A percentile compares a stretch with the other conserved stretches of the same genome.
These are phyloP conservation scores for Aphis gossypii DNA, from an alignment of 1,140 invertebrate genomes.

Conservation along the genomic window DNA sequence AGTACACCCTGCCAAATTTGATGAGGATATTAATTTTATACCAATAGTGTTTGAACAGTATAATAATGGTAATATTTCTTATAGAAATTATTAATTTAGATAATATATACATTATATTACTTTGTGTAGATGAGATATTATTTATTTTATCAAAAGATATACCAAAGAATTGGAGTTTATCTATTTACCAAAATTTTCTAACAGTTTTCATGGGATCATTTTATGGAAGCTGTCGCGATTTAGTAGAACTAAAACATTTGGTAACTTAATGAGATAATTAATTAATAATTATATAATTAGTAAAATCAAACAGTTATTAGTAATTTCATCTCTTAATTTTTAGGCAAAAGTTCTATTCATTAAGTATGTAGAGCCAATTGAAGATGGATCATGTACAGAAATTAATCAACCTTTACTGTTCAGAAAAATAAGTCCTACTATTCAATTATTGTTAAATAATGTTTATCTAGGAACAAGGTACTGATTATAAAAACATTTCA, in stretches of 20 bases:
- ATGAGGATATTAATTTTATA: slow-evolving; percentile 64
- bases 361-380: slow-evolving; percentile 61
- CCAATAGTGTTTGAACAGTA: slow-evolving; percentile 55
- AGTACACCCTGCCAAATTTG: slow-evolving; percentile 81
- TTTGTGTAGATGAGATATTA: slow-evolving; percentile 71
- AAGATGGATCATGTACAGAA: slow-evolving; percentile 42
- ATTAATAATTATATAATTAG: slow-evolving; percentile 61
- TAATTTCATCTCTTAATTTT: slow-evolving; percentile 39
- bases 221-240: slow-evolving; percentile 79
- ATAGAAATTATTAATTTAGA: slow-evolving; percentile 41
- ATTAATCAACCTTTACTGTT: slow-evolving; percentile 76
- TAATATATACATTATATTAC: neutral
- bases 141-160: slow-evolving; percentile 72
- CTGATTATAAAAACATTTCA: neutral
- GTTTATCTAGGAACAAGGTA: slow-evolving; percentile 76
- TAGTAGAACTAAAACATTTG: slow-evolving; percentile 75
- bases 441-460: slow-evolving; percentile 77
- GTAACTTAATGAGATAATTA: slow-evolving; percentile 72
- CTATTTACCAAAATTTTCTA: slow-evolving; percentile 81
- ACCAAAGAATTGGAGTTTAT: slow-evolving; percentile 62
- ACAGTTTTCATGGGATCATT: slow-evolving; percentile 83
- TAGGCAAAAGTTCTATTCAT: slow-evolving; percentile 61
- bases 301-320: neutral
- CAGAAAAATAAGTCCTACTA: slow-evolving; percentile 77
- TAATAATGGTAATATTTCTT: slow-evolving; percentile 28